These are phyloP conservation scores for Ariopsis seemanni DNA, from an alignment of 2,113 vertebrate genomes.

Conservation along the genomic window DNA sequence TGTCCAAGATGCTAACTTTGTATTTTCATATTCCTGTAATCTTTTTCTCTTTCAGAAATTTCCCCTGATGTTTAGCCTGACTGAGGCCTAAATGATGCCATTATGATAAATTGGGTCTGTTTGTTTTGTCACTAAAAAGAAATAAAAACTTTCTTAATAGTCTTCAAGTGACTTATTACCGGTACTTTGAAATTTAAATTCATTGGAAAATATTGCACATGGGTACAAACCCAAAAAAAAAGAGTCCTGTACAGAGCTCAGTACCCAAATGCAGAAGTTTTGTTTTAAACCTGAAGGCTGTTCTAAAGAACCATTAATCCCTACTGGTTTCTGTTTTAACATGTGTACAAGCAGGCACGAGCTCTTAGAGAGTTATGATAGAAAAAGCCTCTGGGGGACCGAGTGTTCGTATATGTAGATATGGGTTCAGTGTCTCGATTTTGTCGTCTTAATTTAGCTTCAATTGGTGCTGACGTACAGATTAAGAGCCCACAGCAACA, in stretches of 20 bases:
- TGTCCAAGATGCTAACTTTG: background rate
- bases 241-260: background rate
- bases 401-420: slow-evolving; percentile 28
- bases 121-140: background rate
- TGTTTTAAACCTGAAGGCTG: background rate
- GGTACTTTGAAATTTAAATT: background rate
- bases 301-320: background rate
- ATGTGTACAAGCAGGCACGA: slow-evolving; percentile 30
- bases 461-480: slow-evolving; percentile 61
- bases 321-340: slow-evolving; percentile 34
- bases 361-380: slow-evolving; percentile 25
- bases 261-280: background rate
- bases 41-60: background rate
- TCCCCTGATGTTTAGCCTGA: background rate
- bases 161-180: background rate
- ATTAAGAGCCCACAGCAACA: slow-evolving; percentile 50
- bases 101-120: background rate
- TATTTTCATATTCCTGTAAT: background rate
- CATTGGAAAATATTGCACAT: background rate
- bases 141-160: background rate
- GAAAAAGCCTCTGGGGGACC: slow-evolving; percentile 21
- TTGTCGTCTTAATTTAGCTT: slow-evolving; percentile 64
- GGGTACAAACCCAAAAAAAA: no score
- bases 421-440: slow-evolving; percentile 20
- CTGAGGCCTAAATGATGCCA: background rate